Percentiles rank a stretch among this genome's conserved stretches.
These are phyloP conservation scores for Chrysomela aeneicollis DNA, from an alignment of 2,888 invertebrate genomes.

Conservation along the genomic window DNA sequence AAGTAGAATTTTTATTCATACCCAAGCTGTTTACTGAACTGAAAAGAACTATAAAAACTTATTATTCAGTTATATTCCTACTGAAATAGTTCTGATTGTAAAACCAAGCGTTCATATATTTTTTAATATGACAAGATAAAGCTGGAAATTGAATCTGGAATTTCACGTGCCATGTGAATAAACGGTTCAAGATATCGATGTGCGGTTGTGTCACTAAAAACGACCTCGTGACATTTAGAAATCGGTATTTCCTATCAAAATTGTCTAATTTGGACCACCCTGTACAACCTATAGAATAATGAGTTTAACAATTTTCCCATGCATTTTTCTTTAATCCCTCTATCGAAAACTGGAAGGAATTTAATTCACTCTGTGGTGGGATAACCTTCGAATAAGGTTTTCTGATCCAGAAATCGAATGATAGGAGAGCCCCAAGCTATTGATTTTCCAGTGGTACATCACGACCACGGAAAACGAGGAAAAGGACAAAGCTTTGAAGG, in stretches of 20 bases:
- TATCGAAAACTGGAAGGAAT: background rate
- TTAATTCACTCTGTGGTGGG: background rate
- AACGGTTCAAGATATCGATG: no score
- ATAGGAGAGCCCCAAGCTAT: conserved; percentile 11
- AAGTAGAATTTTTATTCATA: background rate
- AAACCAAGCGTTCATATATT: background rate
- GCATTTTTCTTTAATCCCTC: background rate
- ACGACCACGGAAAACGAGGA: background rate
- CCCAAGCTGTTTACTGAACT: background rate
- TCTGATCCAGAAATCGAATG: background rate
- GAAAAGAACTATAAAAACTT: background rate
- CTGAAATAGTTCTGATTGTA: background rate
- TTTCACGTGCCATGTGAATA: no score
- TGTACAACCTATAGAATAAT: no score
- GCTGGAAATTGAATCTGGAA: background rate
- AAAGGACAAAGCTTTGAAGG: background rate
- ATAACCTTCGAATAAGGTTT: background rate
- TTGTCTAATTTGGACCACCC: no score
- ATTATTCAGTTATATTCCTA: background rate
- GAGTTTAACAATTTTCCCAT: no score
- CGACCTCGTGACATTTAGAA: no score
- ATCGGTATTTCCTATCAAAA: no score
- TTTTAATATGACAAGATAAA: background rate
- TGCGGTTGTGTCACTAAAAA: no score
- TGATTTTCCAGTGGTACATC: conserved; percentile 24